Percentiles rank a stretch among this genome's conserved stretches.
phyloP scores from a whole-genome alignment of 2,888 invertebrate genomes.

The Orthosia incerta region DNA sequence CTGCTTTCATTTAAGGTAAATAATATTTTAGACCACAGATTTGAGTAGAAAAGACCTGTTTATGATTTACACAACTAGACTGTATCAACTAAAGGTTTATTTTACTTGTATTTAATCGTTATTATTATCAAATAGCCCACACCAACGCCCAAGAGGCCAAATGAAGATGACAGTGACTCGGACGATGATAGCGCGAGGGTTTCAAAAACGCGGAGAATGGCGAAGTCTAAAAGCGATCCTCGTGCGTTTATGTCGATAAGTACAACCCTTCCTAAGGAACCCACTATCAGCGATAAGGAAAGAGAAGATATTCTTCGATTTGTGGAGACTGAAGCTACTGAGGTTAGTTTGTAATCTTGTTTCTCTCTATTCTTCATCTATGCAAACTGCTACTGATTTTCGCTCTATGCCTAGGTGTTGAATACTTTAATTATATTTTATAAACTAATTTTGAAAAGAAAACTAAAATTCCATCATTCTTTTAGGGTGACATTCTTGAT shows the following conservation, averaged over 20 bases:
- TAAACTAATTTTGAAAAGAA: neutral
- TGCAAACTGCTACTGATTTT: too few species aligned
- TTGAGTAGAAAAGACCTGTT: neutral
- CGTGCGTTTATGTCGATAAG: conserved; percentile 79
- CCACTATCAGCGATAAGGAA: conserved; percentile 93
- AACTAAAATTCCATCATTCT: conserved; percentile 41
- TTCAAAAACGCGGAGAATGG: conserved; percentile 92
- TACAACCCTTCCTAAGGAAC: conserved; percentile 91
- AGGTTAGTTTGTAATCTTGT: conserved; percentile 69
- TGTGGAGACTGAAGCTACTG: conserved; percentile 95
- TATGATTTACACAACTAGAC: too few species aligned
- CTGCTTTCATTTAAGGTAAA: conserved; percentile 88
- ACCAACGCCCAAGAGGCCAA: conserved; percentile 95
- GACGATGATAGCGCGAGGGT: conserved; percentile 92
- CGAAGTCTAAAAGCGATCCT: conserved; percentile 87
- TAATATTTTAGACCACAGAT: neutral
- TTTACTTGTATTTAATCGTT: conserved; percentile 7
- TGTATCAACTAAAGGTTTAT: neutral
- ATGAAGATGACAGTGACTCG: conserved; percentile 92
- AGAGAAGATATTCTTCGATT: conserved; percentile 95
- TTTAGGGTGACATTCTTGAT: conserved; percentile 96
- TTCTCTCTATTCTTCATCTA: neutral
- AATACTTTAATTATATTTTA: neutral
- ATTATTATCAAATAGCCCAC: conserved; percentile 91
- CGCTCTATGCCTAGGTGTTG: neutral